Base-by-base conservation (phyloP, 2,888 invertebrate species). In the Gandaritis pyraliata region DNA sequence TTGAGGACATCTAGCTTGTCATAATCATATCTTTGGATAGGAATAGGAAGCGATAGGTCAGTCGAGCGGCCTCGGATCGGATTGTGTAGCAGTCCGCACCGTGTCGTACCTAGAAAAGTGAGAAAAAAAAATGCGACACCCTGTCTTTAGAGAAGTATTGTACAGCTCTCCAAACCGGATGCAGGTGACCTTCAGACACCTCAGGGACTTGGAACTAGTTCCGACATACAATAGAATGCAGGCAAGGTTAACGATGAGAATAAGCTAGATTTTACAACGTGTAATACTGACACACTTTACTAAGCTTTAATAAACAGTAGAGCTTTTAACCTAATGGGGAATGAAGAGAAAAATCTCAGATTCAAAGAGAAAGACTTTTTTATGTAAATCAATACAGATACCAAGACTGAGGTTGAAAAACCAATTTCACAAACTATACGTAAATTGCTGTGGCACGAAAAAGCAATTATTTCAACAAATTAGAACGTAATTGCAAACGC, bases 101-200 rank as follows among this genome's bases (percentile, higher is more conserved):
- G 23, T 47, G 38, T 61, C 61, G 68, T 63, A 71, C 72, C 71
- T 18, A 45, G 1, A 68, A 63, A 65, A 33, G 48, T 38, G 18
- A 30, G 76, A 83, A 85, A 84, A 85, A 85, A 84, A 85, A 85
- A 76, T 68, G 70, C 68, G 69, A 65, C 66, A 69, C 69, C 66
- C 69, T 61, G 76, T 62, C 75, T 73, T 76, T 62, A 68, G 78
- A 80, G 80, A 76, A 74, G 69, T 72, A 81, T 83, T 83, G 77
- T 83, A 60, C 53, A 51, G 58, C 64, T 68, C 71, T 68, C 64
- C 68, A 68, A 82, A 80, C 83, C 85, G 86, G 84, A 85, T 76
- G 75, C 73, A 61, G 61, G 63, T 72, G 78, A 78, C 85, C 85
- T 85, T 84, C 80, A 72, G 58, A 41, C 61, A 68, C 72, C 72